A percentile compares a stretch with the other conserved stretches of the same genome.
phyloP scores from a whole-genome alignment of 2,797 vertebrate genomes.

The Mallotus villosus region DNA sequence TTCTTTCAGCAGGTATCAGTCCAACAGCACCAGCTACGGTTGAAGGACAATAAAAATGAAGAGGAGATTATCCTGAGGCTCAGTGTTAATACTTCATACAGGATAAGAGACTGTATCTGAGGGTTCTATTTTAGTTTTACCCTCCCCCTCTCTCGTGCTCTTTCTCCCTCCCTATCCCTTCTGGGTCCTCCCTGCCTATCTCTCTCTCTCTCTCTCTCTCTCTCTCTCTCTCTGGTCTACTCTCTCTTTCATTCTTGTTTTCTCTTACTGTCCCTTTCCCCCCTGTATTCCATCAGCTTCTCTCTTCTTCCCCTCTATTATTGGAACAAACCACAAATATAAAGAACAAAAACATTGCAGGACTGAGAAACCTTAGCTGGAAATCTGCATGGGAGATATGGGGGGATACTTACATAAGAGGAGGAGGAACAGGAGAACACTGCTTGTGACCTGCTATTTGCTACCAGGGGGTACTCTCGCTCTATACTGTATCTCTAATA shows the following conservation, averaged over 20 bases:
- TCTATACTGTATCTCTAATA: not conserved
- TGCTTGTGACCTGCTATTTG: not conserved
- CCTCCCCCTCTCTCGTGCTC: not conserved
- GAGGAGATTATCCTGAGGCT: too few species aligned
- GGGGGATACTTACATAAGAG: not conserved
- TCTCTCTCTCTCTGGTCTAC: not conserved
- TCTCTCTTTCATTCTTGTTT: not conserved
- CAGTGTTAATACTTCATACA: too few species aligned
- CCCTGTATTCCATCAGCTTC: too few species aligned
- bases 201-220: not conserved
- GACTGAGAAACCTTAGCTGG: too few species aligned
- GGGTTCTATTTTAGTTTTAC: too few species aligned
- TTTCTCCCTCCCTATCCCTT: not conserved
- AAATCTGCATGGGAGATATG: not conserved
- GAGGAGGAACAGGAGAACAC: not conserved
- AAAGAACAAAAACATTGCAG: too few species aligned
- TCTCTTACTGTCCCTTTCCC: not conserved
- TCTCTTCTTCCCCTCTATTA: too few species aligned
- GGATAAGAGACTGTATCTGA: too few species aligned
- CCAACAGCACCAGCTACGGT: too few species aligned
- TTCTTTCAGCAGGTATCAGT: too few species aligned
- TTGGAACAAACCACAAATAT: too few species aligned
- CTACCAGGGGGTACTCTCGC: not conserved
- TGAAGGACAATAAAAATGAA: too few species aligned
- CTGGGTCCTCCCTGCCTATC: not conserved